Conservation (phyloP, 2,113 vertebrate genomes). For the Spheniscus mendiculus region DNA sequence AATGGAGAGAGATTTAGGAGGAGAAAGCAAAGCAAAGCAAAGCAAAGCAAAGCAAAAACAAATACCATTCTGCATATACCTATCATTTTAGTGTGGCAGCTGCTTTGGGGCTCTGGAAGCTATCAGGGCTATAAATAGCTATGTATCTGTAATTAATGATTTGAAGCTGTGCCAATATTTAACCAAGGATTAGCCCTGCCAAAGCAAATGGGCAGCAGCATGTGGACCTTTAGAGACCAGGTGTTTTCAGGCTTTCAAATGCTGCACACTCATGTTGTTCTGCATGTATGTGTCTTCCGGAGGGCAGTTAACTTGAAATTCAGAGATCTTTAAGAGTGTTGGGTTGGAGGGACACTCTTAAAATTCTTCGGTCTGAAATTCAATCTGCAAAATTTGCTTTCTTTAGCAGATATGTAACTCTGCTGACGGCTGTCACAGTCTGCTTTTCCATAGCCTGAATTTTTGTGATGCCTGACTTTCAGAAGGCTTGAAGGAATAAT, state of each 20-base stretch:
- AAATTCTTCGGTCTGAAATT: not conserved
- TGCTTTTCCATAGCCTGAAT: not conserved
- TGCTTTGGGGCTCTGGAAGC: not conserved
- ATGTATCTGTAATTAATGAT: not conserved
- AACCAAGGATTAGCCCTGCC: not conserved
- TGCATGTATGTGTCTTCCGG: not conserved
- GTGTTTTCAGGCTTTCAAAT: not conserved
- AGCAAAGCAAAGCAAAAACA: not conserved
- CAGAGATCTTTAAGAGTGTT: not conserved
- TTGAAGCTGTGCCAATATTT: not conserved
- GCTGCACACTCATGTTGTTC: fast-evolving
- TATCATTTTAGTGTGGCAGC: not conserved
- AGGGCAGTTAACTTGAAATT: not conserved
- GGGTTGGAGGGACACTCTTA: not conserved
- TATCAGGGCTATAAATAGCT: not conserved
- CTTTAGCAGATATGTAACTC: not conserved
- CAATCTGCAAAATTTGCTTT: not conserved
- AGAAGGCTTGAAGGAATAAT: not conserved
- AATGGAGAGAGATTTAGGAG: not conserved
- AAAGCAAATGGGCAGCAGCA: not conserved
- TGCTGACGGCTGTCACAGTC: not conserved
- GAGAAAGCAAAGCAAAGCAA: not conserved
- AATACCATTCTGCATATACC: not conserved
- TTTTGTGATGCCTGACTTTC: not conserved
- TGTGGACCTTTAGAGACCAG: not conserved